Evolutionary conservation across 1,140 invertebrate species (phyloP).

Genomic region (Panagrolaimus sp.): DNA sequence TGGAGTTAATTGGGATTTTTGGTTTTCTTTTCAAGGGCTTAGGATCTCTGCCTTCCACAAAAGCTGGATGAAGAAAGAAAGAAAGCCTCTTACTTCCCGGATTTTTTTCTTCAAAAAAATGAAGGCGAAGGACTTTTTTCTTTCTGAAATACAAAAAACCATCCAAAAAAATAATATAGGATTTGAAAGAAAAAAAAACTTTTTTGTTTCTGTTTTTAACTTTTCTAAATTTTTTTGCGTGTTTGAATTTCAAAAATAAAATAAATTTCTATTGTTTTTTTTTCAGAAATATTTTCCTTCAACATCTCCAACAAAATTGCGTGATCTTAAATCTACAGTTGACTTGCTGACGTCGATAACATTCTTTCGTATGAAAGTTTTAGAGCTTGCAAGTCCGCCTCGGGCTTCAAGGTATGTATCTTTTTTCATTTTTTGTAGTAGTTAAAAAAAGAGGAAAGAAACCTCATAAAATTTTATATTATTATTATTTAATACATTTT

Average conservation of each 20-base stretch:
- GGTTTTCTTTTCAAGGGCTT: no score
- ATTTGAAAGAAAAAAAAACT: background rate
- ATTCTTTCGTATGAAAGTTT: conserved; percentile 99
- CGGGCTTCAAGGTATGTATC: conserved; percentile 71
- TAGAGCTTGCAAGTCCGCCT: conserved; percentile 92
- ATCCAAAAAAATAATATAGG: background rate
- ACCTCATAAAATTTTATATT: no score
- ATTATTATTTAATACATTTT: no score
- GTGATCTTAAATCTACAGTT: conserved; percentile 97
- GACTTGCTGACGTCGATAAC: conserved; percentile 97
- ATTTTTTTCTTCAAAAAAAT: no score
- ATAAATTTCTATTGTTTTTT: background rate
- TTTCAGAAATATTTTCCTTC: conserved; percentile 89
- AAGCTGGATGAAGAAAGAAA: no score
- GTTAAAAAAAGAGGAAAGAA: no score
- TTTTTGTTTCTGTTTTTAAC: background rate
- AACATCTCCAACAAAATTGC: conserved; percentile 88
- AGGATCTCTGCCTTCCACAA: no score
- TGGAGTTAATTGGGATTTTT: no score
- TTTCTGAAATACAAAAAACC: background rate
- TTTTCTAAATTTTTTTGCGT: background rate
- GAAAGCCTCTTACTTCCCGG: no score
- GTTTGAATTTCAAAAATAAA: conserved; percentile 43
- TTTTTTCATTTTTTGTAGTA: no score
- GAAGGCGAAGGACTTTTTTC: background rate